Evolutionary conservation across 30 jellyfish, hydroid and myxozoan genomes (phyloP), one percentile per base, ranked within the genome.

Genomic region (Aurelia aurita): DNA sequence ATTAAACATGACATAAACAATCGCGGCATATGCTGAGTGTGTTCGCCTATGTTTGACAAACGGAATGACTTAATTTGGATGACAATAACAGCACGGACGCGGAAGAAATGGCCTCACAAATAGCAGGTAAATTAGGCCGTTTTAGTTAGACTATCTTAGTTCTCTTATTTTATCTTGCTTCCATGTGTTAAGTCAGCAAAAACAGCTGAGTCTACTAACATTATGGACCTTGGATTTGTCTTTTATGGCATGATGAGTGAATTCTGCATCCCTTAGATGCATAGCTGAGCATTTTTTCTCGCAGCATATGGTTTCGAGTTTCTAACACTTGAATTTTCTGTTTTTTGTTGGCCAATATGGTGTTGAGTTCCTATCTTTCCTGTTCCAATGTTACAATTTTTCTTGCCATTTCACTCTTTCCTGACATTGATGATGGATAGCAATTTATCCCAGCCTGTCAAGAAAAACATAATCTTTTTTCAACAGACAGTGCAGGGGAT

Each of bases 261-360:
- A 61, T 25, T 61, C 73, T 61, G 73, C 73, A 61, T 61, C 73
- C 26, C 73, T 61, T n/a, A 61, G 11, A 21, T 61, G 73, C 73
- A 61, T 61, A 1, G 73, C 29, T 13, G 73, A 61, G 44, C 44
- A n/a, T n/a, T 61, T n/a, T 26, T 61, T 35, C 3, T n/a, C 26
- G 20, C 16, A 61, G 44, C 73, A 61, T 61, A 26, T 21, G 44
- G 44, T n/a, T 61, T 18, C 35, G 73, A 35, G n/a, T 21, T 61
- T 61, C 39, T 1, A 61, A 35, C 18, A 26, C 35, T 25, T 61
- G 31, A 15, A 61, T 61, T n/a, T n/a, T n/a, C n/a, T n/a, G n/a
- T n/a, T n/a, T n/a, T n/a, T n/a, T n/a, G n/a, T n/a, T n/a, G n/a
- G 73, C 34, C 29, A 61, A 12, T 61, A 3, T 61, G n/a, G n/a